phyloP scores from a whole-genome alignment of 2,113 vertebrate species.

The Solenodon paradoxus region DNA sequence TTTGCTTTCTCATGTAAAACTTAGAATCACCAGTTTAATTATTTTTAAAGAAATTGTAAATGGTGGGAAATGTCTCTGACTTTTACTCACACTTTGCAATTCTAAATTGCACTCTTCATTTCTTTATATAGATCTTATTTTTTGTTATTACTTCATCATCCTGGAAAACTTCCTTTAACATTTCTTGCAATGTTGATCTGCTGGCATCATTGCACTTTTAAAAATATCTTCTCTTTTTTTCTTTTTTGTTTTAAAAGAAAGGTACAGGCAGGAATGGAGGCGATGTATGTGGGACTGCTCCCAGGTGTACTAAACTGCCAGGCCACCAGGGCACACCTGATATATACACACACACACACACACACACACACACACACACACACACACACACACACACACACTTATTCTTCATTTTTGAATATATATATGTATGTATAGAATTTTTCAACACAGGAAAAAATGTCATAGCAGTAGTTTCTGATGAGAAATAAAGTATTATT shows the following conservation, averaged over 20 bases:
- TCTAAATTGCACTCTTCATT: background rate
- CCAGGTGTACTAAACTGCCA: too few species aligned
- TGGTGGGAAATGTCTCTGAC: background rate
- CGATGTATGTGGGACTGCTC: too few species aligned
- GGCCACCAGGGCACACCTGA: too few species aligned
- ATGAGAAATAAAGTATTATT: background rate
- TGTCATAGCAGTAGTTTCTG: background rate
- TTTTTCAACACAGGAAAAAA: background rate
- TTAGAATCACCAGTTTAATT: background rate
- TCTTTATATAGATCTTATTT: background rate
- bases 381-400: too few species aligned
- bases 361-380: too few species aligned
- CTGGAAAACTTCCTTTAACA: background rate
- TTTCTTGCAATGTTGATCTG: too few species aligned
- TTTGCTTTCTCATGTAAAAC: background rate
- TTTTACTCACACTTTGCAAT: background rate
- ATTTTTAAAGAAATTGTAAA: background rate
- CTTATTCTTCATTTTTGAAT: background rate
- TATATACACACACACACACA: too few species aligned
- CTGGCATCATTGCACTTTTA: too few species aligned
- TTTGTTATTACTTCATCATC: background rate
- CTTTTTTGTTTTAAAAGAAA: too few species aligned
- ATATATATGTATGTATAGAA: background rate
- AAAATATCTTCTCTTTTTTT: too few species aligned
- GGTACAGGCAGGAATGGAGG: too few species aligned